Evolutionary conservation across 2,113 vertebrate genomes (phyloP).

Genomic region (Chroicocephalus ridibundus): DNA sequence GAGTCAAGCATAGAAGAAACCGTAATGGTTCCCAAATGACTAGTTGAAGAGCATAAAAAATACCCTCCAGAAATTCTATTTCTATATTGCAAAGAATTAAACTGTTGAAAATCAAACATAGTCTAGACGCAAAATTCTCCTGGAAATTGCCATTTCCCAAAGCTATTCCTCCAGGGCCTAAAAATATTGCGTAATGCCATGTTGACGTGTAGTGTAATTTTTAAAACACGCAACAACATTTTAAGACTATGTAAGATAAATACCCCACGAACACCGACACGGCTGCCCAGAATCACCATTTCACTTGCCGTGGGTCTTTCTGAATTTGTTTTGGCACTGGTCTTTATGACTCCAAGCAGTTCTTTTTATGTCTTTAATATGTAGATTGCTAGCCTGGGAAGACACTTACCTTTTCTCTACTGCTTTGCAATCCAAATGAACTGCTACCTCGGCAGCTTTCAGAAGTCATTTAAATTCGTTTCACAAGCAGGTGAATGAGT

Average conservation of each 20-base stretch:
- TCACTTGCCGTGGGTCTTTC: neutral
- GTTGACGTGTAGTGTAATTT: neutral
- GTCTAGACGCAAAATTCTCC: neutral
- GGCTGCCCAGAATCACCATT: neutral
- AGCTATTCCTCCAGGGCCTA: neutral
- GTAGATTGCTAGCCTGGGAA: slow-evolving; percentile 43
- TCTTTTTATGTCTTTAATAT: slow-evolving; percentile 44
- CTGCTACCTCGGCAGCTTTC: slow-evolving; percentile 3
- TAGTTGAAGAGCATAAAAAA: neutral
- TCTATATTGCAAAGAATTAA: slow-evolving; percentile 8
- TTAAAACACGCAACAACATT: neutral
- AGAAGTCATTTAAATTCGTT: slow-evolving; percentile 13
- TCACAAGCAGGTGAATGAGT: slow-evolving; percentile 27
- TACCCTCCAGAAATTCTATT: slow-evolving; percentile 26
- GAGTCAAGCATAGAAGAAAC: neutral
- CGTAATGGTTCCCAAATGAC: slow-evolving; percentile 6
- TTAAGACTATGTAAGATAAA: slow-evolving; percentile 2
- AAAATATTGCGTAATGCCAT: neutral
- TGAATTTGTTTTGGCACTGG: neutral
- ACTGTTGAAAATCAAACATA: neutral
- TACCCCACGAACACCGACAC: neutral
- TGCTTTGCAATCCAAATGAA: slow-evolving; percentile 57
- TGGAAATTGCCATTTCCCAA: neutral
- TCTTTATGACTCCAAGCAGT: neutral
- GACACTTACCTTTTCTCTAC: neutral